Conservation (phyloP, 2,888 invertebrate genomes). For the Agonopterix subpropinquella region DNA sequence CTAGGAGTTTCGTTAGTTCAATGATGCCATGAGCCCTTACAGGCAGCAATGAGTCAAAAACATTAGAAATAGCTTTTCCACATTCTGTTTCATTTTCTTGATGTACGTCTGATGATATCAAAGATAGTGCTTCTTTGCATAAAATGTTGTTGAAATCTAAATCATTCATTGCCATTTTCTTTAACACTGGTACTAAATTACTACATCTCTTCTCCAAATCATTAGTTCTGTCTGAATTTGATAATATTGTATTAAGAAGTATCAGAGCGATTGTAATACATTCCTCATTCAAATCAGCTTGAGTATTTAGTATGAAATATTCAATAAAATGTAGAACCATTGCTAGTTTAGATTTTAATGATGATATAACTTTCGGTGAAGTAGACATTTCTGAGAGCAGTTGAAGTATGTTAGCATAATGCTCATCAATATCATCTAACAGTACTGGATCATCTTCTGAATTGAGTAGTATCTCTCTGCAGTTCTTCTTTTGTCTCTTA, state of each 20-base stretch:
- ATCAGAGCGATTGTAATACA: conserved; percentile 58
- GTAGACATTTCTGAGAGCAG: conserved; percentile 68
- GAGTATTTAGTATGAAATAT: conserved; percentile 45
- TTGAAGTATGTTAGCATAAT: conserved; percentile 64
- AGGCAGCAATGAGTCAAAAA: conserved; percentile 84
- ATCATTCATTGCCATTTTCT: conserved; percentile 31
- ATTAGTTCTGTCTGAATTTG: conserved; percentile 31
- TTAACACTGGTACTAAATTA: conserved; percentile 40
- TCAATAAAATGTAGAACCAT: conserved; percentile 66
- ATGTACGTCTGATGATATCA: conserved; percentile 32
- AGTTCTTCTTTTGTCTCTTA: conserved; percentile 26
- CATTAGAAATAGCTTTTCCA: conserved; percentile 79
- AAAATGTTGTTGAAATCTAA: conserved; percentile 39
- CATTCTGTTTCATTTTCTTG: conserved; percentile 51
- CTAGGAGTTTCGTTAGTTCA: conserved; percentile 81
- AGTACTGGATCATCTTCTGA: conserved; percentile 48
- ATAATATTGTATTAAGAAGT: conserved; percentile 54
- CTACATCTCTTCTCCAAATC: conserved; percentile 31
- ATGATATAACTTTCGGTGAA: conserved; percentile 50
- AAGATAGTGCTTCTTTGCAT: conserved; percentile 47
- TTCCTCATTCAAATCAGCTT: conserved; percentile 40
- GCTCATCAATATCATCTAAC: conserved; percentile 39
- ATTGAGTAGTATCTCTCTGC: conserved; percentile 41
- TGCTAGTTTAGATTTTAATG: conserved; percentile 57
- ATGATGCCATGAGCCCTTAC: conserved; percentile 88